Evolutionary conservation across 2,113 vertebrate species (phyloP).

Genomic region (Gobiocypris rarus): DNA sequence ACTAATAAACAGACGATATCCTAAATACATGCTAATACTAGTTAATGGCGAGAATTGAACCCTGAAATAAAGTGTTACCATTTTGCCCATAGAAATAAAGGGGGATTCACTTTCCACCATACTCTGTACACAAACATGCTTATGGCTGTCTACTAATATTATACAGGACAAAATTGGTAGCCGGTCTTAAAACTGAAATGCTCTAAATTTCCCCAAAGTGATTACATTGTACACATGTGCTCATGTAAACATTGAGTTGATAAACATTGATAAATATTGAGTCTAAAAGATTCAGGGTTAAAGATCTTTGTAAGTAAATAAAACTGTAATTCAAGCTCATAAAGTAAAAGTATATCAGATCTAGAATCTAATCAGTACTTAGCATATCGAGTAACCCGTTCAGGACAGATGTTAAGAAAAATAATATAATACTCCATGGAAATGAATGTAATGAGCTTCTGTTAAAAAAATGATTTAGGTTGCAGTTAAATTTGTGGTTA

Average conservation of each 20-base stretch:
- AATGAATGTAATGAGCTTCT: neutral
- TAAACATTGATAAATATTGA: too few relatives aligned
- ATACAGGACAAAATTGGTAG: neutral
- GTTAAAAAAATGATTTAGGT: too few relatives aligned
- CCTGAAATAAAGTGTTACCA: too few relatives aligned
- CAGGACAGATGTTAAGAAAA: neutral
- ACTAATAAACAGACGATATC: too few relatives aligned
- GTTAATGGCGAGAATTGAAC: too few relatives aligned
- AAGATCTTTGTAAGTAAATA: neutral
- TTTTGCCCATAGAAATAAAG: neutral
- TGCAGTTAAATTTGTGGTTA: too few relatives aligned
- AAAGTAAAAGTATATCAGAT: neutral
- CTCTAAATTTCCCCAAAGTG: neutral
- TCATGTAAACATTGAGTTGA: neutral
- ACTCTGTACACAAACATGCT: neutral
- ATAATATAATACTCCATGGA: neutral
- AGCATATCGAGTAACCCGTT: neutral
- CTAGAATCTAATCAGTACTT: conserved; percentile 2
- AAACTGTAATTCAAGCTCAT: conserved; percentile 8
- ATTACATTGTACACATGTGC: neutral
- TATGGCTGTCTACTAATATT: neutral
- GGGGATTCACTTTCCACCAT: neutral
- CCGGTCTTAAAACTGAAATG: neutral
- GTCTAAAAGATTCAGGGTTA: neutral
- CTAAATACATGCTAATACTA: too few relatives aligned